These are phyloP conservation scores for Boloria selene DNA, from an alignment of 2,888 invertebrate species.

Conservation along the genomic window DNA sequence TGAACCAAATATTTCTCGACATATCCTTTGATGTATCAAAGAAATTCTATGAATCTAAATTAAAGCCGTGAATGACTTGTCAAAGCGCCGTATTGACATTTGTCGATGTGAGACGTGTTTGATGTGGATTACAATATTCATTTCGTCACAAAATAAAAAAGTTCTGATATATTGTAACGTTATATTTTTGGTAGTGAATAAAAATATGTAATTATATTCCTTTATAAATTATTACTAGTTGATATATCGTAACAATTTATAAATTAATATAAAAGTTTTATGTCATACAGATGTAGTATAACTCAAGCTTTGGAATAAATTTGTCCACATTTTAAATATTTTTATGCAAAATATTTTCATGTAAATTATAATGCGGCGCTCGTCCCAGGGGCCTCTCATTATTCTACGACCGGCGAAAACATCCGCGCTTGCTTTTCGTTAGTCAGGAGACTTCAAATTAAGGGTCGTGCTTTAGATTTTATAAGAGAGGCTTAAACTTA, in stretches of 20 bases:
- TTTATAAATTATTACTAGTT: neutral
- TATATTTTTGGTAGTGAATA: neutral
- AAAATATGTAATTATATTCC: neutral
- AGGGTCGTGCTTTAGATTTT: neutral
- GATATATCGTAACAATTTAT: neutral
- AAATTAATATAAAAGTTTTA: no score
- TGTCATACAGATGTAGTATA: no score
- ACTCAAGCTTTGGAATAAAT: neutral
- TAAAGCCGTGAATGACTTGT: constrained; percentile 3
- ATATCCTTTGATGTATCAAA: constrained; percentile 16
- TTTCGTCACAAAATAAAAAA: constrained; percentile 1
- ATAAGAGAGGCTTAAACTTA: no score
- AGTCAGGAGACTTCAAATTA: constrained; percentile 1
- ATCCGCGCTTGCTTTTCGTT: constrained; percentile 35
- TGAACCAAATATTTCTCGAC: constrained; percentile 4
- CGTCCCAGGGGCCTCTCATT: constrained; percentile 38
- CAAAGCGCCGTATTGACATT: constrained; percentile 14
- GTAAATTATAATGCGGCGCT: constrained; percentile 34
- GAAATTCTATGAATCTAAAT: neutral
- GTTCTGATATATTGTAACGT: neutral
- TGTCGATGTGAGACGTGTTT: constrained; percentile 4
- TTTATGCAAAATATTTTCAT: neutral
- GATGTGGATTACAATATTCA: neutral
- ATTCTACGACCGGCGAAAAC: constrained; percentile 41
- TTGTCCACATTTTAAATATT: neutral